A percentile compares a stretch with the other conserved stretches of the same genome.
Conservation (phyloP, 2,888 invertebrate species). For the Rhagonycha fulva region DNA sequence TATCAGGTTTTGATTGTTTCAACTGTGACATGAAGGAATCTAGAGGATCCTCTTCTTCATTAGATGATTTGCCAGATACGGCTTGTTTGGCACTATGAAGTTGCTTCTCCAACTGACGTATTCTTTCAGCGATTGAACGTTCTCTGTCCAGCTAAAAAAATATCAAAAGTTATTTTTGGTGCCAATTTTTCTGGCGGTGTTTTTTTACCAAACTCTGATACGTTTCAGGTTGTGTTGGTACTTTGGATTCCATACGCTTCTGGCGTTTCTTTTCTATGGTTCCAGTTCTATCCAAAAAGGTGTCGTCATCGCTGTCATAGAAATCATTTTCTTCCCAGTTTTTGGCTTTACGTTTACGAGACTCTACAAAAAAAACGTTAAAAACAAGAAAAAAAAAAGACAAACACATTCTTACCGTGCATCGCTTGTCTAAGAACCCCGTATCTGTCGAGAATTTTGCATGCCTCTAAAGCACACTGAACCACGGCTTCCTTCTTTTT, state of each 20-base stretch:
- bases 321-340: slow-evolving; percentile 88
- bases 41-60: slow-evolving; percentile 69
- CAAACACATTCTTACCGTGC: slow-evolving; percentile 66
- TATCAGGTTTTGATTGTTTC: slow-evolving; percentile 56
- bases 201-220: slow-evolving; percentile 70
- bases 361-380: slow-evolving; percentile 61
- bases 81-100: slow-evolving; percentile 41
- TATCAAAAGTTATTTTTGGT: background rate
- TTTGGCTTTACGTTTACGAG: slow-evolving; percentile 76
- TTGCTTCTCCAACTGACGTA: slow-evolving; percentile 63
- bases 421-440: slow-evolving; percentile 85
- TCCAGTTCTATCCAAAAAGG: slow-evolving; percentile 93
- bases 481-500: slow-evolving; percentile 94
- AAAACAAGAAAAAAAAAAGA: background rate
- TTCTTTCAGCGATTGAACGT: slow-evolving; percentile 55
- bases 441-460: slow-evolving; percentile 84
- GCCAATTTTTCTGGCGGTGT: background rate
- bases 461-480: slow-evolving; percentile 94
- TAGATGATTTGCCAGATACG: background rate
- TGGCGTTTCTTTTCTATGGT: slow-evolving; percentile 85
- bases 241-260: slow-evolving; percentile 71
- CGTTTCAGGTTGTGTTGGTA: slow-evolving; percentile 65
- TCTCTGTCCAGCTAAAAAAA: slow-evolving; percentile 65
- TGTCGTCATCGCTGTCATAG: slow-evolving; percentile 95
- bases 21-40: slow-evolving; percentile 83